phyloP scores from a whole-genome alignment of 2,113 vertebrate genomes.

The Pampusana beccarii region DNA sequence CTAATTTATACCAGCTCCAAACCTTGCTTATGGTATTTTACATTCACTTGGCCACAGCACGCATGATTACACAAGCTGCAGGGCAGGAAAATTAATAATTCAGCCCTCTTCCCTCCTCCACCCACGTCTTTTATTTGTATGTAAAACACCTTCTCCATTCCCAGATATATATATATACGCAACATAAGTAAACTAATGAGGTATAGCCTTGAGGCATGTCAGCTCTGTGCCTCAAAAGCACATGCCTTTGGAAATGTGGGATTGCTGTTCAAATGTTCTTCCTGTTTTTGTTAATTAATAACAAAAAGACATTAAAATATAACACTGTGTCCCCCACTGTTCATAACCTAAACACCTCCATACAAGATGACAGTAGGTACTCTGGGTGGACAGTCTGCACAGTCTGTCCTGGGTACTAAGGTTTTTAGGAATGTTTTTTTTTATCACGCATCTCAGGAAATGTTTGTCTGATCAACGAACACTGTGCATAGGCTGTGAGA shows the following conservation, averaged over 20 bases:
- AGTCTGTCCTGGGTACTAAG: not conserved
- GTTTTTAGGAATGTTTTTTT: not conserved
- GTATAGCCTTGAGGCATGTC: not conserved
- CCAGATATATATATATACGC: not conserved
- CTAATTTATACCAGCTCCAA: not conserved
- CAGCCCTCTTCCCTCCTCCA: not conserved
- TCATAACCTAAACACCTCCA: not conserved
- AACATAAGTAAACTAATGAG: slow-evolving; percentile 12
- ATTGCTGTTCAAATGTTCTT: not conserved
- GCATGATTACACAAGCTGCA: slow-evolving; percentile 22
- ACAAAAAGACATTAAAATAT: not conserved
- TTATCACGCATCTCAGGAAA: not conserved
- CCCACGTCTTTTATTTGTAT: not conserved
- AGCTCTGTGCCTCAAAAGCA: not conserved
- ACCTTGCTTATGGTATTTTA: not conserved
- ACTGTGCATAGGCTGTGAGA: not conserved
- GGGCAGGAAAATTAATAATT: slow-evolving; percentile 30
- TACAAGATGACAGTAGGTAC: not conserved
- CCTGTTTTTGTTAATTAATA: not conserved
- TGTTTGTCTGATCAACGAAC: not conserved
- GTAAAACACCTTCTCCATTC: not conserved
- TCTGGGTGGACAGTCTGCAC: not conserved
- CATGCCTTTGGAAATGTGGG: not conserved
- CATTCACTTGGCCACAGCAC: not conserved
- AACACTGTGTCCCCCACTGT: not conserved